Base-by-base conservation (phyloP, 23 tunicate genomes). In the Ascidia mentula region DNA sequence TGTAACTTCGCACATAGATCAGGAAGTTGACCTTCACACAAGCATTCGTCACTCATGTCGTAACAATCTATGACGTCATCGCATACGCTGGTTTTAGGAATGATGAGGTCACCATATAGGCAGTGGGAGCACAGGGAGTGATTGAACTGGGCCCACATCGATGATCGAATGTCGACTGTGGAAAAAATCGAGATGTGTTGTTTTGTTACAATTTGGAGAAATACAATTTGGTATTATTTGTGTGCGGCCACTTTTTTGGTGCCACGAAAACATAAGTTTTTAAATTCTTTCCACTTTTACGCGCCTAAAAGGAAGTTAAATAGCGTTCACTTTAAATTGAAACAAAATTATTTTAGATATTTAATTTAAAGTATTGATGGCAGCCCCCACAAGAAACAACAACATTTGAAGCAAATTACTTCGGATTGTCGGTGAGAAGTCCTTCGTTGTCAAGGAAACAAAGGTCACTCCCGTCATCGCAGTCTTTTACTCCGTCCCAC, bases 11-110 rank as follows among this genome's bases (percentile, higher is more conserved):
- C 2, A 36, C 88, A 84, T 31, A 84, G 69, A 7, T 78, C 40
- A 18, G 88, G 88, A 20, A 35, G 18, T 0, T 32, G 36, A 4
- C 40, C 69, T 24, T 34, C 78, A 37, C 88, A 84, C 36, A 77
- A 39, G 60, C 88, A 84, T 40, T 84, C 88, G 33, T 84, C 88
- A 0, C 82, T 77, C 31, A 84, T 33, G 34, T 84, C 88, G 0
- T 77, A 36, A 32, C 88, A 84, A 78, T 84, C 88, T 30, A 84
- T 77, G 18, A 71, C 59, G 37, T 71, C 82, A 46, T 84, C 88
- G 77, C 88, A 84, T 20, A 84, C 82, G 31, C 69, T 69, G 1
- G 82, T 38, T 38, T 22, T 31, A 2, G 82, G 71, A 33, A 84
- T 69, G 1, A 84, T 60, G 75, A 84, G 69, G n/a, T 34, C 32